Evolutionary conservation across 30 jellyfish, hydroid and myxozoan species (phyloP).

Genomic region (Turritopsis dohrnii): DNA sequence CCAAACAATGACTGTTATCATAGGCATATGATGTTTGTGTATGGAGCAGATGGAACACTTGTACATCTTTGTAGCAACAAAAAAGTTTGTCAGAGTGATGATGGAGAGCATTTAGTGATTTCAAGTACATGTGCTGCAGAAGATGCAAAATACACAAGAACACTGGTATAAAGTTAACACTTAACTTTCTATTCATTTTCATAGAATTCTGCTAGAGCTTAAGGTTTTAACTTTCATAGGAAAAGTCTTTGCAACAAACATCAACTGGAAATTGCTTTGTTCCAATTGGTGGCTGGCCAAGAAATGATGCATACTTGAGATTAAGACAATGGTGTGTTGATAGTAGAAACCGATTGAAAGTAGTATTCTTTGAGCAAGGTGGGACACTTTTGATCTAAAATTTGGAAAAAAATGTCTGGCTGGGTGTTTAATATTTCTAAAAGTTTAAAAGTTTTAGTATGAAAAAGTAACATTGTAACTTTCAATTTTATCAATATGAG

Average conservation of each 20-base stretch:
- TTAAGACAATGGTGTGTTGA: slow-evolving; percentile 21
- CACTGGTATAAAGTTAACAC: slow-evolving; percentile 45
- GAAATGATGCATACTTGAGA: neutral
- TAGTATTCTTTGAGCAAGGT: slow-evolving; percentile 40
- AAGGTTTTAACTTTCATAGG: slow-evolving; percentile 27
- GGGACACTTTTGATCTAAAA: neutral
- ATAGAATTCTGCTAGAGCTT: no score
- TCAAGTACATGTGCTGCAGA: slow-evolving; percentile 26
- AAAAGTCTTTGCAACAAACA: slow-evolving; percentile 29
- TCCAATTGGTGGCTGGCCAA: slow-evolving; percentile 43
- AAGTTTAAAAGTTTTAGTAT: no score
- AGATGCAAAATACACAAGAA: slow-evolving; percentile 32
- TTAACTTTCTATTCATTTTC: no score
- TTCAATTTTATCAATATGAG: no score
- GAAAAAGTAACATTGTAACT: no score
- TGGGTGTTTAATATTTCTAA: neutral
- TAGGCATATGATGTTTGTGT: slow-evolving; percentile 28
- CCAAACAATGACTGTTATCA: slow-evolving; percentile 38
- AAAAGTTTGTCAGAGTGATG: slow-evolving; percentile 46
- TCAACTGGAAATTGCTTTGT: slow-evolving; percentile 33
- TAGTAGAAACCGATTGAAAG: neutral
- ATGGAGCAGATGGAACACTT: slow-evolving; percentile 44
- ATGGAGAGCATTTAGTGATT: slow-evolving; percentile 20
- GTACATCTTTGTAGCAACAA: slow-evolving; percentile 47
- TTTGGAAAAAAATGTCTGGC: neutral